Evolutionary conservation across 2,113 vertebrate genomes (phyloP), one percentile per base, ranked within the genome.

Genomic region (Oenanthe melanoleuca): DNA sequence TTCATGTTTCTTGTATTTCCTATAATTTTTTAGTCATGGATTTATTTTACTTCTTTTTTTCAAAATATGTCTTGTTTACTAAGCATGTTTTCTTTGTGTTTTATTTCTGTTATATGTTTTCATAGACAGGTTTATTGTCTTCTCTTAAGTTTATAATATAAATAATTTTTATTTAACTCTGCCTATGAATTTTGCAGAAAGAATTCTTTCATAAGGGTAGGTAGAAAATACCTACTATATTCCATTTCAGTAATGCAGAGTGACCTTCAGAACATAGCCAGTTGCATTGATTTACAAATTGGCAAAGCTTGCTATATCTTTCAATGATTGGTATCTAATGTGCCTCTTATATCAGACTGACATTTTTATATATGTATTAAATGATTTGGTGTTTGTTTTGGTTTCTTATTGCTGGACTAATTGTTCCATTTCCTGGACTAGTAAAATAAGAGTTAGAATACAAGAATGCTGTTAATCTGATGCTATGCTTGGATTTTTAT

Each of bases 361-460:
- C 83, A 52, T 84, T 89, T 92, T 92, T 52, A 44, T 42, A 8
- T 66, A 5, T n/a, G 18, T 40, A 14, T 20, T 38, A 42, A 56
- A 22, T 86, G 6, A 16, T 40, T 56, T 34, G 74, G 13, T 57
- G 75, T 89, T 94, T 70, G n/a, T 67, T 92, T 87, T 42, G n/a
- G 2, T 72, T 82, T 56, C 20, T 55, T 89, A 40, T 70, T 90
- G 24, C 17, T 78, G n/a, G 31, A 52, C 23, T 84, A 69, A 84
- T 69, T 23, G 44, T 90, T 96, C 84, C 37, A 84, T 89, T 40
- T 50, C 64, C 25, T 91, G 64, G 56, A 28, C 79, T 74, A 86
- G 12, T 83, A 47, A 88, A 64, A 69, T 92, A 93, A 95, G 77
- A 78, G 82, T 67, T 91, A 81, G 64, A 69, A 79, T 70, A 66